A percentile compares a stretch with the other conserved stretches of the same genome.
phyloP scores from a whole-genome alignment of 2,888 invertebrate species.

The Adelognathus sp. region DNA sequence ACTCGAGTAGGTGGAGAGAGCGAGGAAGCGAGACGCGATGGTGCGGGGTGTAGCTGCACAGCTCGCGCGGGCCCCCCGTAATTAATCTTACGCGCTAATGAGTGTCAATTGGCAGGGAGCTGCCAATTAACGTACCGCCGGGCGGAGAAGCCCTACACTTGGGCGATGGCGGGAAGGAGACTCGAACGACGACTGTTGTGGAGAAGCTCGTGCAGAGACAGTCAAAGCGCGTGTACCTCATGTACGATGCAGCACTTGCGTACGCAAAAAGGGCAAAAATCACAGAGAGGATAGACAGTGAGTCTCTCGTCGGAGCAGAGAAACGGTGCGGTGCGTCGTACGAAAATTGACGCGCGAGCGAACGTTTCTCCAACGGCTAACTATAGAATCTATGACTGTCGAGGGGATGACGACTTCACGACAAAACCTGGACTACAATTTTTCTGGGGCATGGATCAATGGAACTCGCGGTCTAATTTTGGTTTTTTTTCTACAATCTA shows the following conservation, averaged over 20 bases:
- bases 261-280: slow-evolving; percentile 30
- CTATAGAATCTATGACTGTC: neutral
- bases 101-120: slow-evolving; percentile 77
- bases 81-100: slow-evolving; percentile 77
- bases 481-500: no score
- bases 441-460: no score
- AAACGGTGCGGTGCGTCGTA: neutral
- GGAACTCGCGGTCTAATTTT: no score
- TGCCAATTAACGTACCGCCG: slow-evolving; percentile 75
- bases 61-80: slow-evolving; percentile 62
- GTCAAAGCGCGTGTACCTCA: neutral
- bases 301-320: neutral
- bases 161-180: slow-evolving; percentile 57
- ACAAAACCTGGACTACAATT: neutral
- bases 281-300: slow-evolving; percentile 18
- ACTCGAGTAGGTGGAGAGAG: slow-evolving; percentile 66
- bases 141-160: slow-evolving; percentile 56
- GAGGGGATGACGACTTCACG: neutral
- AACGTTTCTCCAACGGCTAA: slow-evolving; percentile 11
- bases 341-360: neutral
- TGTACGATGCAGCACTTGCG: slow-evolving; percentile 4
- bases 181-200: slow-evolving; percentile 37
- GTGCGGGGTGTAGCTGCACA: slow-evolving; percentile 63
- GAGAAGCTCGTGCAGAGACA: neutral
- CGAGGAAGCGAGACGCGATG: slow-evolving; percentile 67